phyloP scores from a whole-genome alignment of 1,140 invertebrate genomes.

The Hylyphantes graminicola region DNA sequence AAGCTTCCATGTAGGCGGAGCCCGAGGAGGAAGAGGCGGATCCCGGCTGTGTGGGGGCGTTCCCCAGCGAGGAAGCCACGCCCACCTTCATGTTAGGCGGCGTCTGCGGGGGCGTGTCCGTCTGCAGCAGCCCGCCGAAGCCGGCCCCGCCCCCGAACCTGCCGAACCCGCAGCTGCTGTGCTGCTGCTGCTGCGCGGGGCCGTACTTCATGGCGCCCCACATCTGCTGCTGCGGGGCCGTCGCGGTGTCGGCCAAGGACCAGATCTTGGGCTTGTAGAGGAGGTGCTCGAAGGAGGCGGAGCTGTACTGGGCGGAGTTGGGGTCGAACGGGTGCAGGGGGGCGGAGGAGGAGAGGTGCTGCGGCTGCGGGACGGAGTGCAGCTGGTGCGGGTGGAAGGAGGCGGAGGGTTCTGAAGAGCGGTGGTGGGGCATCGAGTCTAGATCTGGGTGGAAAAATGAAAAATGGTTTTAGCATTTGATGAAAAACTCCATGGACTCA shows the following conservation, averaged over 20 bases:
- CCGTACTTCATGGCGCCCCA: conserved; percentile 42
- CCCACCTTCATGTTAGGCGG: conserved; percentile 86
- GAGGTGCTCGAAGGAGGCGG: conserved; percentile 67
- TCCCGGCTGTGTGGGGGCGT: neutral
- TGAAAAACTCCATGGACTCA: too few species aligned
- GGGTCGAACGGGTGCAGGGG: conserved; percentile 40
- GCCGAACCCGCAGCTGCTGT: conserved; percentile 11
- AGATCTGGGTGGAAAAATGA: neutral
- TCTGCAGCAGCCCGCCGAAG: conserved; percentile 64
- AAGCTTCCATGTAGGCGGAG: conserved; percentile 44
- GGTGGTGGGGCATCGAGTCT: conserved; percentile 22
- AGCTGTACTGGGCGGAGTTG: conserved; percentile 30
- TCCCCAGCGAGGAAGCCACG: neutral
- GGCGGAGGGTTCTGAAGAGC: neutral
- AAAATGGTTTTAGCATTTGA: too few species aligned
- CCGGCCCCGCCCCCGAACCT: conserved; percentile 15
- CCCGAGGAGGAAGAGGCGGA: too few species aligned
- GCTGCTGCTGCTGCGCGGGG: conserved; percentile 35
- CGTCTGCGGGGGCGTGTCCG: conserved; percentile 91
- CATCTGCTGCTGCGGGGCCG: conserved; percentile 65
- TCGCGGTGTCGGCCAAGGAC: conserved; percentile 95
- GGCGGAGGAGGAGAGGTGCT: conserved; percentile 37
- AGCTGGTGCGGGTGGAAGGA: conserved; percentile 17
- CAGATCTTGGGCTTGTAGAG: conserved; percentile 94
- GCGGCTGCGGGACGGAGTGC: conserved; percentile 20